phyloP scores from a whole-genome alignment of 2,888 invertebrate genomes.

The Drosophila helvetica region DNA sequence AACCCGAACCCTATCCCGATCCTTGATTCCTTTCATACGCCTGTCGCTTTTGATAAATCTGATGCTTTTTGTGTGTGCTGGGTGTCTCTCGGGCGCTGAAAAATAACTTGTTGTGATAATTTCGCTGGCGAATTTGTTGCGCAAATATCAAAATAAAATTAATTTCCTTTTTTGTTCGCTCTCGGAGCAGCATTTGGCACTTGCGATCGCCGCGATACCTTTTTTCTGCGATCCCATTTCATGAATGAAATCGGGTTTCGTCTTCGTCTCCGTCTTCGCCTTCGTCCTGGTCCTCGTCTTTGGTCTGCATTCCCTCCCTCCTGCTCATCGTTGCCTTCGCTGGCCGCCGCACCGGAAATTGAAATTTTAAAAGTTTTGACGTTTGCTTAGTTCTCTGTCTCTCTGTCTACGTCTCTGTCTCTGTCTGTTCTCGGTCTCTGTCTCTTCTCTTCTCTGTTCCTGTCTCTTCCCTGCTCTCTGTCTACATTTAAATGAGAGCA shows the following conservation, averaged over 20 bases:
- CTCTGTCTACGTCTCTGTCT: constrained; percentile 5
- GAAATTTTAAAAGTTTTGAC: constrained; percentile 74
- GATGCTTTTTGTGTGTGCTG: constrained; percentile 48
- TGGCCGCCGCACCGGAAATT: constrained; percentile 68
- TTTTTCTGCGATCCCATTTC: constrained; percentile 47
- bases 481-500: constrained; percentile 30
- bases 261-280: constrained; percentile 12
- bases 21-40: constrained; percentile 64
- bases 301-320: constrained; percentile 15
- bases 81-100: constrained; percentile 37
- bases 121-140: constrained; percentile 68
- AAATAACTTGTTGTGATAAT: constrained; percentile 78
- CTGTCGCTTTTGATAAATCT: constrained; percentile 76
- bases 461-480: constrained; percentile 19
- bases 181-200: constrained; percentile 27
- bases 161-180: constrained; percentile 52
- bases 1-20: constrained; percentile 1
- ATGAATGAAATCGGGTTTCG: constrained; percentile 59
- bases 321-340: constrained; percentile 7
- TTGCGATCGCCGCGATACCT: constrained; percentile 27
- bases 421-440: constrained; percentile 10
- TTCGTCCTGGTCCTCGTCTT: constrained; percentile 17
- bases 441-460: constrained; percentile 26
- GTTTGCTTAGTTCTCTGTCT: constrained; percentile 34
- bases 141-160: constrained; percentile 79